Evolutionary conservation across 1,140 invertebrate genomes (phyloP), one percentile per base, ranked within the genome.

Genomic region (Sogatella furcifera): DNA sequence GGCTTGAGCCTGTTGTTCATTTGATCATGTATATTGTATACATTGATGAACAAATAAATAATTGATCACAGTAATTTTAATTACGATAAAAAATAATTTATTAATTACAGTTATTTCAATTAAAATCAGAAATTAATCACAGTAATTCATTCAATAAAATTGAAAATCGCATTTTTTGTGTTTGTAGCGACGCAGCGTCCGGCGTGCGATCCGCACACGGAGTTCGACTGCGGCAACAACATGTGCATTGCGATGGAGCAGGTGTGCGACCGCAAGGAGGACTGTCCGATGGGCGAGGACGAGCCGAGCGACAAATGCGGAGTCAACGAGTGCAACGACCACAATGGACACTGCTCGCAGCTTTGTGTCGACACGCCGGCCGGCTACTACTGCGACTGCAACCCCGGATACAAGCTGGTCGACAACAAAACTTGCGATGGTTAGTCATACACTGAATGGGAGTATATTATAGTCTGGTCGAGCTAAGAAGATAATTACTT

Each of bases 221-320:
- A 95, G 69, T 75, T 81, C 8, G 81, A 83, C 60, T 89, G 87
- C 68, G 80, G 81, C 21, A 81, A 80, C 60, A 81, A 82, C 14
- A 78, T 80, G 52, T 90, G 88, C 66, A 84, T 90, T 68, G 78
- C 85, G 0, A 70, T 86, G 74, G 83, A 79, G 1, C 92, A 90
- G 87, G 80, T 89, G 0, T 96, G 92, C 70, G 90, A 96, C 70
- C 88, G 88, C 9, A 81, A 85, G 22, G 79, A 83, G 0, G 92
- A 96, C 68, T 97, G 92, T 71, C 78, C 80, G 0, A 82, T 88
- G 44, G 84, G 84, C 4, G 90, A 92, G 68, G 92, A 95, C 72
- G 91, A 95, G 70, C 59, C 64, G 11, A 38, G 60, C 10, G 65
- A 60, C 15, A 63, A 65, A 41, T 86, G 87, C 63, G 89, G 91